A percentile compares a stretch with the other conserved stretches of the same genome.
Evolutionary conservation across 2,113 vertebrate genomes (phyloP).

Genomic region (Serilophus lunatus): DNA sequence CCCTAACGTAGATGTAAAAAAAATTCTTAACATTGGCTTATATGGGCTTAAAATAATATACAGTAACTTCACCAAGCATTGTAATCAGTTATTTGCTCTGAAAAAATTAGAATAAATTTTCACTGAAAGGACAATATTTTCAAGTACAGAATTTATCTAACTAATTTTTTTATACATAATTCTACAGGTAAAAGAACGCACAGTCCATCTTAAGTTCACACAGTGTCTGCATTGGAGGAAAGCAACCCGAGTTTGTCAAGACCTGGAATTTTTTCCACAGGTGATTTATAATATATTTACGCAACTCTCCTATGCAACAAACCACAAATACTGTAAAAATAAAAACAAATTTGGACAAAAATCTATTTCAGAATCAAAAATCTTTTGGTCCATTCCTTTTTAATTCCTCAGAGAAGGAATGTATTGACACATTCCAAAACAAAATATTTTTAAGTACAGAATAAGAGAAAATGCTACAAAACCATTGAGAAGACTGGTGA

Average conservation of each 20-base stretch:
- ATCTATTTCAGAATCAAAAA: not conserved
- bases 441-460: not conserved
- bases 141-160: not conserved
- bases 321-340: not conserved
- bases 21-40: not conserved
- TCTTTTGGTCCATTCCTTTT: not conserved
- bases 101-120: not conserved
- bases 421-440: not conserved
- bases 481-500: not conserved
- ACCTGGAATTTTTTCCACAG: not conserved
- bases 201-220: not conserved
- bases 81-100: not conserved
- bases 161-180: not conserved
- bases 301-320: not conserved
- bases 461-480: not conserved
- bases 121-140: not conserved
- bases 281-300: not conserved
- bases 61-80: not conserved
- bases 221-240: not conserved
- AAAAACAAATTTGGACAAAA: not conserved
- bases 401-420: not conserved
- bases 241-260: not conserved
- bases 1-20: not conserved
- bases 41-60: not conserved
- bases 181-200: not conserved